Evolutionary conservation across 2,888 invertebrate genomes (phyloP).

Genomic region (Galerucella nymphaeae): DNA sequence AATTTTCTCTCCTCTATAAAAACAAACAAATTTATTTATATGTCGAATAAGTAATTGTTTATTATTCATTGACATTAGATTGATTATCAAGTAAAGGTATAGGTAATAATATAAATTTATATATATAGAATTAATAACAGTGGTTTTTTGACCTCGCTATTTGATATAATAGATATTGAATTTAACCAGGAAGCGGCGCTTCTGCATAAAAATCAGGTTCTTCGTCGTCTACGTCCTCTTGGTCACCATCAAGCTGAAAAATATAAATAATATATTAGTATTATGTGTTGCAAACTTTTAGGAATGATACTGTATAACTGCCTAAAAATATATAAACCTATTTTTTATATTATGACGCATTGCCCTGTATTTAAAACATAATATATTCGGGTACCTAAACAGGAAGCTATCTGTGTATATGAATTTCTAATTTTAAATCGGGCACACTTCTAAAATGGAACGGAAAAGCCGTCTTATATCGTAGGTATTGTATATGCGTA

Average conservation of each 20-base stretch:
- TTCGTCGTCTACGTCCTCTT: conserved; percentile 82
- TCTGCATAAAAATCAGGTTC: conserved; percentile 96
- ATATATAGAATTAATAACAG: conserved; percentile 11
- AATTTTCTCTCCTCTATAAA: too few relatives aligned
- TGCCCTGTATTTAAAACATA: background rate
- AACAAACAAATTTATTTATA: too few relatives aligned
- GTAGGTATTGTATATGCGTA: background rate
- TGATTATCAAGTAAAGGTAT: conserved; percentile 18
- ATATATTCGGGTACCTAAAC: background rate
- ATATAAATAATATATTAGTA: conserved; percentile 28
- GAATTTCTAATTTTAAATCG: conserved; percentile 14
- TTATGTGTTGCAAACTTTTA: too few relatives aligned
- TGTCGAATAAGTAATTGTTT: background rate
- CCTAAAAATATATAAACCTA: too few relatives aligned
- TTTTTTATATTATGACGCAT: too few relatives aligned
- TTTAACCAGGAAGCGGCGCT: conserved; percentile 84
- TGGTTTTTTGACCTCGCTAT: conserved; percentile 25
- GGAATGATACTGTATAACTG: too few relatives aligned
- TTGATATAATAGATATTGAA: conserved; percentile 13
- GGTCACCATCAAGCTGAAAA: conserved; percentile 85
- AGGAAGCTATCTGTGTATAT: conserved; percentile 10
- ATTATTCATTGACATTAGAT: conserved; percentile 18
- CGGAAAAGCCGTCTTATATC: background rate
- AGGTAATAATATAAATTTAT: conserved; percentile 6
- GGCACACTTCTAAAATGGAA: conserved; percentile 10